These are phyloP conservation scores for Heterotis niloticus DNA, from an alignment of 2,113 vertebrate genomes.

Conservation along the genomic window DNA sequence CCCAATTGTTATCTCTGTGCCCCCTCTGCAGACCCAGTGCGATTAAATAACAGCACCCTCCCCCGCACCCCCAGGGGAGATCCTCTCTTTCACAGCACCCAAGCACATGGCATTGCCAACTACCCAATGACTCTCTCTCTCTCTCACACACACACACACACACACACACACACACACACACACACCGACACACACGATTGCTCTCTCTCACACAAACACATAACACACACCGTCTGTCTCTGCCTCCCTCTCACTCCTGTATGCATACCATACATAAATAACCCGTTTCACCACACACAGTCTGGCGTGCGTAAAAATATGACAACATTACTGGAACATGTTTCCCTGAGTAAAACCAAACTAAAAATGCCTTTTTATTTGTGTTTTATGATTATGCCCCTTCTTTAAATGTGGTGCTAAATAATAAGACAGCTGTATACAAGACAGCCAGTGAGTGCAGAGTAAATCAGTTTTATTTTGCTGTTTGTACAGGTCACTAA, in stretches of 20 bases:
- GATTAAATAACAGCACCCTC: conserved; percentile 47
- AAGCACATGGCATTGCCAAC: conserved; percentile 39
- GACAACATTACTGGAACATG: neutral
- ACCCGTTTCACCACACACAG: neutral
- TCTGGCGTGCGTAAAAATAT: too few relatives aligned
- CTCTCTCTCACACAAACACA: neutral
- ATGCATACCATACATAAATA: neutral
- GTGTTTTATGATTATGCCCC: conserved; percentile 33
- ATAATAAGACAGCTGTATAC: conserved; percentile 7
- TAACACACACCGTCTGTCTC: neutral
- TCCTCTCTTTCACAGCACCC: conserved; percentile 43
- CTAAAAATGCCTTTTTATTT: conserved; percentile 31
- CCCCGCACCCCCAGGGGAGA: conserved; percentile 9
- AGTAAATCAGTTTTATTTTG: conserved; percentile 27
- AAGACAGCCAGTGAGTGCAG: neutral
- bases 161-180: conserved; percentile 20
- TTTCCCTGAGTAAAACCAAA: neutral
- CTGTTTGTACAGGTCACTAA: conserved; percentile 13
- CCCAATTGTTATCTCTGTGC: conserved; percentile 69
- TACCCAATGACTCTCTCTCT: conserved; percentile 20
- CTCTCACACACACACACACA: conserved; percentile 26
- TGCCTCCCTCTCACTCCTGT: neutral
- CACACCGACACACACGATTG: neutral
- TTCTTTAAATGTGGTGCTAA: neutral
- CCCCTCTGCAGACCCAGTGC: conserved; percentile 46